A percentile compares a stretch with the other conserved stretches of the same genome.
Conservation (phyloP, 2,797 vertebrate genomes). For the Lepus oiostolus region DNA sequence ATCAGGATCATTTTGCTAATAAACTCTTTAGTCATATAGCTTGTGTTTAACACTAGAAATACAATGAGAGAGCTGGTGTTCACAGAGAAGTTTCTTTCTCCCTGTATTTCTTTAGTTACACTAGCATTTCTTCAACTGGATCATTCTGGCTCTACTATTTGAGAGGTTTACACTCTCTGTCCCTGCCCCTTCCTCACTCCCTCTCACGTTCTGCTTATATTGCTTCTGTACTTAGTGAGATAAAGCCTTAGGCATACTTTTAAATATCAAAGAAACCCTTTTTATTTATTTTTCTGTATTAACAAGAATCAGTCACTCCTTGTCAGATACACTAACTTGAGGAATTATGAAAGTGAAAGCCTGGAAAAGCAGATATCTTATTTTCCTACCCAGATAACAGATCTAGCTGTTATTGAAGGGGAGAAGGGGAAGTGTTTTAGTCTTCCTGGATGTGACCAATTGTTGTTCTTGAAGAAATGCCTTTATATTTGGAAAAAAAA, state of each 20-base stretch:
- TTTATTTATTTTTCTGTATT: neutral
- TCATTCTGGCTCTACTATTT: neutral
- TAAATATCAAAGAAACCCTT: constrained; percentile 3
- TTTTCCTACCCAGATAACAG: neutral
- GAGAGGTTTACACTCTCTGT: neutral
- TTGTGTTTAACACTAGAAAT: neutral
- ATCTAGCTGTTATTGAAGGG: neutral
- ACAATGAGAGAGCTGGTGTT: neutral
- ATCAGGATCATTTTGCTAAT: neutral
- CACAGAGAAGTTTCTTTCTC: neutral
- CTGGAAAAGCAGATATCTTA: neutral
- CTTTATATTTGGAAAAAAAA: neutral
- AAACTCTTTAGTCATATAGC: neutral
- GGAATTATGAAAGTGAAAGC: constrained; percentile 23
- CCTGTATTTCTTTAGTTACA: neutral
- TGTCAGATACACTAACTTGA: neutral
- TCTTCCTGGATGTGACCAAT: neutral
- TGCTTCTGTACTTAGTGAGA: neutral
- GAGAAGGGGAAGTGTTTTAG: neutral
- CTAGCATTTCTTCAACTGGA: neutral
- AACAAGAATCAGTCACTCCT: neutral
- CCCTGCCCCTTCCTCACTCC: neutral
- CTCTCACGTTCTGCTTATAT: neutral
- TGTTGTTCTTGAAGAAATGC: neutral
- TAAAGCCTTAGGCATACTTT: neutral